Base-by-base conservation (phyloP, 2,888 invertebrate genomes). In the Pristionchus fissidentatus region DNA sequence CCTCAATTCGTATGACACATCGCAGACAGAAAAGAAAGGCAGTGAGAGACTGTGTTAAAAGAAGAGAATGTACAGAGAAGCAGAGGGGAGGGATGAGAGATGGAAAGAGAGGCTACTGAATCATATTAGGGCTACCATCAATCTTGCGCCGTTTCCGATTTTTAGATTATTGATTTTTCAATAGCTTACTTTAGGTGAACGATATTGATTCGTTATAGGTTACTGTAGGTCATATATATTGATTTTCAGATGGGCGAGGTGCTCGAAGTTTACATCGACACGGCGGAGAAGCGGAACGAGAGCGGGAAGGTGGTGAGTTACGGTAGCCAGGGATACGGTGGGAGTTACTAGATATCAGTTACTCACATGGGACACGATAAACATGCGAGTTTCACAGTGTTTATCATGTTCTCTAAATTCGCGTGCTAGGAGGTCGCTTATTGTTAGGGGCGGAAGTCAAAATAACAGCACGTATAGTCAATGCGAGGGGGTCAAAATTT, bases 1-100 rank as follows among this genome's bases (percentile, higher is more conserved):
- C 70, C 41, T 70, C 70, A 70, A 70, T 43, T 43, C 70, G 41
- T 38, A 41, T 70, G 70, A 70, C 70, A 70, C 70, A 70, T 43
- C n/a, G 43, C 2, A 26, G 41, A 41, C 70, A 43, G 70, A n/a
- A n/a, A 29, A 10, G 60, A 32, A 32, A 60, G 60, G 4, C 13
- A 60, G 32, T 29, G 15, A 2, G 60, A 0, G 32, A 22, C 29
- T 10, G 3, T 4, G 41, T 0, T 38, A 43, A 70, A n/a, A 3
- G n/a, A 3, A 41, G 38, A 15, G 41, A 41, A 70, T 35, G 43
- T 43, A 26, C 38, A 41, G 70, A 55, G 55, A 55, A 55, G 22
- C 22, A 55, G 70, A 32, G 26, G 22, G 13, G 26, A 60, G 10
- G 41, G 66, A 70, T 10, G 26, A 38, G 70, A 66, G 66, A 26